Conservation (phyloP, 1,140 invertebrate species). For the Zaprionus vittiger region DNA sequence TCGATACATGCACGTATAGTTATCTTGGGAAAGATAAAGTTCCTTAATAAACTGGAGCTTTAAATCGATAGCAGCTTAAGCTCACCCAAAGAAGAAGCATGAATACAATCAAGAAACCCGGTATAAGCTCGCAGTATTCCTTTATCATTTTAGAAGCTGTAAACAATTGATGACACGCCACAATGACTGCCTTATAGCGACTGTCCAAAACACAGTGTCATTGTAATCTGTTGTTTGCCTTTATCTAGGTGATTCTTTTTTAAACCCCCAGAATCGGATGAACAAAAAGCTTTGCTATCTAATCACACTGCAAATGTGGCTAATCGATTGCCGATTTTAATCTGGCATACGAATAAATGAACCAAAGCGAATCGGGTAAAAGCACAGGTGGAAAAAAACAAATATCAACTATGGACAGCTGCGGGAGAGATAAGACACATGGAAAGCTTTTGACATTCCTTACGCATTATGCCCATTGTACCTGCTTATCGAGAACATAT, state of each 20-base stretch:
- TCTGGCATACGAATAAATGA: neutral
- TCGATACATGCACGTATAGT: constrained; percentile 3
- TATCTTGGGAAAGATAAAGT: neutral
- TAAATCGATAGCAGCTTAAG: neutral
- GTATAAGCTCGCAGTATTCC: neutral
- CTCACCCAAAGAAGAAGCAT: constrained; percentile 5
- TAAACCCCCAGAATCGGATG: neutral
- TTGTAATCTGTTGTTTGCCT: neutral
- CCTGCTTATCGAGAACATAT: neutral
- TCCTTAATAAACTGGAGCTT: neutral
- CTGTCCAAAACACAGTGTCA: constrained; percentile 4
- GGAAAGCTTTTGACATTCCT: neutral
- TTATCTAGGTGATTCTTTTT: constrained; percentile 15
- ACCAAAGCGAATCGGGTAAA: neutral
- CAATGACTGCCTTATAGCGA: constrained; percentile 2
- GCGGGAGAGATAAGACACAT: neutral
- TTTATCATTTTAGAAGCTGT: neutral
- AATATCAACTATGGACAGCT: neutral
- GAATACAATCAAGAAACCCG: neutral
- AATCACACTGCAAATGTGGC: neutral
- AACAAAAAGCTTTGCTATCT: constrained; percentile 28
- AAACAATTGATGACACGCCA: constrained; percentile 2
- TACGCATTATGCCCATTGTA: neutral
- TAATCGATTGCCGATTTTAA: neutral
- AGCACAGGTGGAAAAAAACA: neutral